Conservation (phyloP, 35 echinoderm and acorn worm species). For the Acanthaster planci region DNA sequence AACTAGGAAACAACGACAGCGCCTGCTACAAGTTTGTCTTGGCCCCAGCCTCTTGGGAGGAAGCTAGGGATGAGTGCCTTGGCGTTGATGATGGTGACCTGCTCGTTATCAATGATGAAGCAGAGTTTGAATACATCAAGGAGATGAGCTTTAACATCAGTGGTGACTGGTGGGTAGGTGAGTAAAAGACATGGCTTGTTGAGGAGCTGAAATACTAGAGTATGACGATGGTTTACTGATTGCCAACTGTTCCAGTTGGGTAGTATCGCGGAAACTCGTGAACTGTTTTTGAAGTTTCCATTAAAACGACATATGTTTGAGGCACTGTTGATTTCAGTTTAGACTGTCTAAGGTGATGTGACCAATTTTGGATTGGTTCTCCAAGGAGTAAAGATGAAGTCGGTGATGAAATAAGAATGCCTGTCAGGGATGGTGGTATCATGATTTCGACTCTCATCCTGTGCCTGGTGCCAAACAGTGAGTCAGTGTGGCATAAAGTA, state of each 20-base stretch:
- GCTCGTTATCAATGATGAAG: slow-evolving; percentile 63
- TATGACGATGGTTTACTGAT: background rate
- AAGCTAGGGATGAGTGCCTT: slow-evolving; percentile 72
- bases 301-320: no score
- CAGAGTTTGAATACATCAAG: slow-evolving; percentile 57
- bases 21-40: slow-evolving; percentile 90
- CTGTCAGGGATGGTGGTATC: no score
- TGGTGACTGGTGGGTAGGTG: slow-evolving; percentile 81
- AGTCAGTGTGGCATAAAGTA: no score
- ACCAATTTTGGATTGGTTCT: no score
- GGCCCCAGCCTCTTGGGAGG: slow-evolving; percentile 49
- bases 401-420: no score
- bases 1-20: slow-evolving; percentile 34
- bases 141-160: slow-evolving; percentile 20
- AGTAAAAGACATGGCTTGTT: background rate
- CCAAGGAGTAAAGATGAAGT: no score
- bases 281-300: no score
- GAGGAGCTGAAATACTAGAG: background rate
- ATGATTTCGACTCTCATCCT: no score
- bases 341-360: no score
- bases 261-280: no score
- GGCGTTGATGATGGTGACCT: slow-evolving; percentile 70
- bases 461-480: no score
- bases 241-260: background rate
- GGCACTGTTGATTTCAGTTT: no score